phyloP scores from a whole-genome alignment of 37 sponge, comb jelly and placozoan species.

The Eunapius fragilis region DNA sequence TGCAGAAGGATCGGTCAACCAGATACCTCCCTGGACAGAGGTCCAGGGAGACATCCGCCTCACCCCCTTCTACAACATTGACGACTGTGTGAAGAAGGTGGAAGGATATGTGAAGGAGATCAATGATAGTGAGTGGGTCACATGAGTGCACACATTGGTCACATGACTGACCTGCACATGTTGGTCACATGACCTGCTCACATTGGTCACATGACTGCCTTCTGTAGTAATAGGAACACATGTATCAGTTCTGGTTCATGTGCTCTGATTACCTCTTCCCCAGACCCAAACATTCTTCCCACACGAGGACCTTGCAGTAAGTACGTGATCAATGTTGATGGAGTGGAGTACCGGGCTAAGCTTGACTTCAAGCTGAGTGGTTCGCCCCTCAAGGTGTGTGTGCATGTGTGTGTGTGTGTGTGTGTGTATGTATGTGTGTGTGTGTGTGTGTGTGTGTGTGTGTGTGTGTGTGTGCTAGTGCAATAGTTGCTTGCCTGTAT shows the following conservation, averaged over 20 bases:
- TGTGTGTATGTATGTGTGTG: neutral
- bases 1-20: slow-evolving; percentile 70
- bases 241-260: too few species aligned
- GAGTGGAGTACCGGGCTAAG: slow-evolving; percentile 40
- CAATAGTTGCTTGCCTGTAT: neutral
- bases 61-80: slow-evolving; percentile 75
- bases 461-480: neutral
- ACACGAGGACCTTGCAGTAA: slow-evolving; percentile 71
- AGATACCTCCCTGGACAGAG: slow-evolving; percentile 75
- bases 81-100: slow-evolving; percentile 54
- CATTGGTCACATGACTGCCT: too few species aligned
- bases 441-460: neutral
- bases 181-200: too few species aligned
- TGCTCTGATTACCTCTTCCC: neutral
- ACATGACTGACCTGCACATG: too few species aligned
- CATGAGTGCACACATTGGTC: neutral
- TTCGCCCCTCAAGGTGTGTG: slow-evolving; percentile 47
- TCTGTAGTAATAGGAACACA: too few species aligned
- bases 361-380: slow-evolving; percentile 14
- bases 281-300: slow-evolving; percentile 49
- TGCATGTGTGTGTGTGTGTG: neutral
- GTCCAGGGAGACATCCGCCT: slow-evolving; percentile 74
- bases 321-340: slow-evolving; percentile 52
- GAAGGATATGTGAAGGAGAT: slow-evolving; percentile 58
- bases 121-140: slow-evolving; percentile 26